Base-by-base conservation (phyloP, 2,113 vertebrate genomes). In the Platichthys flesus region DNA sequence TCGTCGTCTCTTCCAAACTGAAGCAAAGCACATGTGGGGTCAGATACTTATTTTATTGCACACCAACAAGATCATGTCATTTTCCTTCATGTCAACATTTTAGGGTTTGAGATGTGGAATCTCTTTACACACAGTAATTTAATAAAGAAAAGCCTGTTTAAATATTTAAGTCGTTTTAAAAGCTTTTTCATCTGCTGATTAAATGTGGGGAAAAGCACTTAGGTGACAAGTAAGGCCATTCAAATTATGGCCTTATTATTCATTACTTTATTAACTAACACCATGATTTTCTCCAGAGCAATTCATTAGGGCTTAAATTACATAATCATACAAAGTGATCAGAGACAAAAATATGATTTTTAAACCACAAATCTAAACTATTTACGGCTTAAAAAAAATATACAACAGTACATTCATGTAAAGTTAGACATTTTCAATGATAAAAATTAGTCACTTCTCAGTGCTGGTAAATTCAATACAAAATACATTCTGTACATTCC, bases 21-120 rank as follows among this genome's bases (percentile, higher is more conserved):
- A 84, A 20, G 79, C 37, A 1, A 52, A 31, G 1, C 45, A 64
- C 37, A 61, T 9, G 2, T 67, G 21, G n/a, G 79, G 66, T 79
- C 15, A 59, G 23, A 51, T 67, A 59, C 89, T 90, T 90, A 89
- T 89, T 91, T 51, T 91, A 90, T 89, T 91, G 73, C 84, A 85
- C 84, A 64, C 74, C 71, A 68, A 76, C 70, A 77, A 47, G 40
- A 42, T 42, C 8, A 12, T 79, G 8, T 71, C 5, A 13, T 63
- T 18, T 58, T 58, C 26, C 37, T 67, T 47, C 28, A 23, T 69
- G 67, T 84, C 78, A 72, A 74, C 74, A 58, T 37, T 14, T 83
- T 54, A n/a, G 45, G 2, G 1, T 67, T 75, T 2, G 42, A 68
- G 31, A 31, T 31, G 31, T 7, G 6, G 31, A 31, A 31, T 31